phyloP scores from a whole-genome alignment of 2,888 invertebrate species.

The Eulithis testata region DNA sequence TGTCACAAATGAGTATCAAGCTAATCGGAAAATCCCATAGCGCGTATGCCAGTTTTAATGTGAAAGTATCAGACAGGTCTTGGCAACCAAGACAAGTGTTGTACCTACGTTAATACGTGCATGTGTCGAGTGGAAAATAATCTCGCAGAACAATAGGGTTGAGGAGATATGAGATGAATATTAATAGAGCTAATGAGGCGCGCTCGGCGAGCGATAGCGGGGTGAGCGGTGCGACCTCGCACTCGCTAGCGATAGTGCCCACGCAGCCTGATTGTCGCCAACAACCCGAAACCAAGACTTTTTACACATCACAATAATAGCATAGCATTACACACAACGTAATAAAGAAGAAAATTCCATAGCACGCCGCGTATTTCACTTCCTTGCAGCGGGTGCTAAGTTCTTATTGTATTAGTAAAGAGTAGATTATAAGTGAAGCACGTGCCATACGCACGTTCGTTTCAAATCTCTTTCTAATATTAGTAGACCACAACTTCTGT shows the following conservation, averaged over 20 bases:
- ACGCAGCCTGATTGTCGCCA: slow-evolving; percentile 84
- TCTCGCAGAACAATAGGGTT: slow-evolving; percentile 73
- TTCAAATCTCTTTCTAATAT: slow-evolving; percentile 6
- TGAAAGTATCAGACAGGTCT: slow-evolving; percentile 24
- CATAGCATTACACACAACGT: slow-evolving; percentile 38
- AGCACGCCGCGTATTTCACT: slow-evolving; percentile 13
- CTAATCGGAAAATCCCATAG: slow-evolving; percentile 37
- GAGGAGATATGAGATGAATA: slow-evolving; percentile 78
- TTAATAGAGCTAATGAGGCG: slow-evolving; percentile 79
- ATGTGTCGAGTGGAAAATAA: slow-evolving; percentile 67
- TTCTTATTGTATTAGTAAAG: slow-evolving; percentile 49
- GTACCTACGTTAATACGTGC: slow-evolving; percentile 44
- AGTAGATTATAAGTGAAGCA: slow-evolving; percentile 46
- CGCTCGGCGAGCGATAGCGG: slow-evolving; percentile 69
- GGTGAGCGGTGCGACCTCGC: slow-evolving; percentile 81
- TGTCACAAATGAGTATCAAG: slow-evolving; percentile 29
- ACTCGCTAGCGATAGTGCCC: slow-evolving; percentile 77
- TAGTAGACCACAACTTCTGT: too few relatives aligned
- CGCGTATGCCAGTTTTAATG: slow-evolving; percentile 23
- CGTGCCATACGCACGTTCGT: slow-evolving; percentile 36
- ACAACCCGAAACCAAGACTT: slow-evolving; percentile 60
- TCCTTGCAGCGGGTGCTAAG: slow-evolving; percentile 35
- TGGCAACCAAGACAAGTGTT: slow-evolving; percentile 30
- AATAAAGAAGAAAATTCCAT: slow-evolving; percentile 34
- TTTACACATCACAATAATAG: slow-evolving; percentile 49